phyloP scores from a whole-genome alignment of 2,113 vertebrate species.

The Oreotragus oreotragus region DNA sequence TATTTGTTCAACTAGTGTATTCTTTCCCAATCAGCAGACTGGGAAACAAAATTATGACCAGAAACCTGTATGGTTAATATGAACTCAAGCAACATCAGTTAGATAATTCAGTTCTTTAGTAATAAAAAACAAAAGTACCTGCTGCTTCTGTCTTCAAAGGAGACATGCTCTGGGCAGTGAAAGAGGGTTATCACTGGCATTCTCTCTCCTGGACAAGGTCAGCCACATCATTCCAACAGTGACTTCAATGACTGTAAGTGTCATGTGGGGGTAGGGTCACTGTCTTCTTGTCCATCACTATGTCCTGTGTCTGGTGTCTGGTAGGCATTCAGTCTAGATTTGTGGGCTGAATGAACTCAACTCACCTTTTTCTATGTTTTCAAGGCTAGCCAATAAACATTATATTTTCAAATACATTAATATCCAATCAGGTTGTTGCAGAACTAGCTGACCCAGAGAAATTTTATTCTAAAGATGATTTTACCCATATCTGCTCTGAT shows the following conservation, averaged over 20 bases:
- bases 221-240: not conserved
- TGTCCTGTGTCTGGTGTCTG: not conserved
- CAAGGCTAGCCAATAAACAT: not conserved
- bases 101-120: not conserved
- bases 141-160: not conserved
- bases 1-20: not conserved
- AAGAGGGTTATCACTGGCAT: not conserved
- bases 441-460: not conserved
- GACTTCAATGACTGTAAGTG: not conserved
- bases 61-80: not conserved
- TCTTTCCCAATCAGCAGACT: not conserved
- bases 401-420: not conserved
- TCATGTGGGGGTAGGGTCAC: not conserved
- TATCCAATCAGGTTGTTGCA: not conserved
- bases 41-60: not conserved
- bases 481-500: not conserved
- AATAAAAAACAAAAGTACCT: not conserved
- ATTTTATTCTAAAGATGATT: not conserved
- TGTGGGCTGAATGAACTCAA: not conserved
- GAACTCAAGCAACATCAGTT: not conserved
- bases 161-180: not conserved
- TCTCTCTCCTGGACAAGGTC: not conserved
- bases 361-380: not conserved
- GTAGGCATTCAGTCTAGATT: not conserved
- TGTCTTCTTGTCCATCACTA: not conserved